Base-by-base conservation (phyloP, 2,797 vertebrate genomes). In the Silurus lanzhouensis region DNA sequence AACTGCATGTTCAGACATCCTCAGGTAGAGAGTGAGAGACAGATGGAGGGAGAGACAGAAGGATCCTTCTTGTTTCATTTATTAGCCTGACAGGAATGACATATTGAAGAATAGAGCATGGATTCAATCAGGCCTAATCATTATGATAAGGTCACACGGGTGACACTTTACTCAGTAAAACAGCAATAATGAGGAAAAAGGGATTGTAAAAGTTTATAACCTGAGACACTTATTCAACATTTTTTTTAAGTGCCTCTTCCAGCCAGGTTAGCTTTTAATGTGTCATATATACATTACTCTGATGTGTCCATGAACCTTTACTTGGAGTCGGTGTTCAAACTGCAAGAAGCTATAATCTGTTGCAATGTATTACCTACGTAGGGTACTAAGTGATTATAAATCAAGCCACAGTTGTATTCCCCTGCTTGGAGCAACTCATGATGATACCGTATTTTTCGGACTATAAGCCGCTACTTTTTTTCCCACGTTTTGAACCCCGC, bases 61-160 rank as follows among this genome's bases (percentile, higher is more conserved):
- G 81, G 27, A 88, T 86, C 48, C 66, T 88, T 87, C 81, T 86
- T 77, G 66, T 87, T 87, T 80, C 74, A 85, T 88, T 86, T 88
- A 86, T 88, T 83, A 86, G 63, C 68, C 76, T 86, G 87, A 88
- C 89, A 81, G 76, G 81, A 88, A 67, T 88, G 84, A 86, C 86
- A 83, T 64, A 77, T 81, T 75, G 83, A 83, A 68, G 52, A 78
- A 57, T 66, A 60, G 74, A 63, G 78, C 81, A 78, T 31, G 78
- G 81, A 84, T 86, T 88, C 66, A 84, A 71, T 79, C 76, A 81
- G 84, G 74, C 74, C 80, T 74, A 83, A 84, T 87, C 64, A 75
- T 71, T 57, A 70, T 68, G 63, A 84, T 58, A 15, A 79, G 87
- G 83, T 88, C 83, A 88, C 76, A 48, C 6, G 70, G 77, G 72